Evolutionary conservation across 1,140 invertebrate genomes (phyloP), one percentile per base, ranked within the genome.

Genomic region (Maniola jurtina): DNA sequence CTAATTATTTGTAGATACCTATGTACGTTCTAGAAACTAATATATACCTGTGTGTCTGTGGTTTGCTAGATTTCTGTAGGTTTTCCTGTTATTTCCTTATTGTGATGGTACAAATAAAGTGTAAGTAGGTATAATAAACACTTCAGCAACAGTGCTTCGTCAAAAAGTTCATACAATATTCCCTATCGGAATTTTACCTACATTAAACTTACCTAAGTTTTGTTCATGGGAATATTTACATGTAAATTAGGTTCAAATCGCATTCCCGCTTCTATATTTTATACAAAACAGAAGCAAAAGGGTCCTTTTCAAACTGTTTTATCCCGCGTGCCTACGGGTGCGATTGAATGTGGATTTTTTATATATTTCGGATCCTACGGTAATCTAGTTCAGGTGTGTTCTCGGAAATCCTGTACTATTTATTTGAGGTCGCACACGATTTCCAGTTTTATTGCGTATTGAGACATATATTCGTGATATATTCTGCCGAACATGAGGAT

Each of bases 371-470:
- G 10, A 55, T 55, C 34, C 8, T 34, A 34, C 25, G 34, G 52
- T 81, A 82, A 80, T 84, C 72, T 75, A 77, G 79, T 84, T 77
- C 81, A 84, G 81, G 78, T 84, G 81, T 75, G 76, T 7, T 52
- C 48, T 16, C 76, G 81, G 76, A 82, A 84, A 84, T 85, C 80
- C 83, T 76, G 71, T 62, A 9, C 47, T 48, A 48, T 14, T 70
- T 68, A 84, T 83, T 76, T 84, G 81, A 86, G 84, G 83, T 88
- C 85, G 80, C 80, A 81, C 83, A 25, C 25, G 77, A 83, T 84
- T 73, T 64, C 80, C 73, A 67, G 77, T 87, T 87, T 87, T 89
- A 88, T 89, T 87, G 79, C 82, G 86, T 88, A 88, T 89, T 89
- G 87, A 89, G 84, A 85, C 83, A 77, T 86, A 89, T 71, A 81